Evolutionary conservation across 2,113 vertebrate genomes (phyloP).

Genomic region (Myiozetetes cayanensis): DNA sequence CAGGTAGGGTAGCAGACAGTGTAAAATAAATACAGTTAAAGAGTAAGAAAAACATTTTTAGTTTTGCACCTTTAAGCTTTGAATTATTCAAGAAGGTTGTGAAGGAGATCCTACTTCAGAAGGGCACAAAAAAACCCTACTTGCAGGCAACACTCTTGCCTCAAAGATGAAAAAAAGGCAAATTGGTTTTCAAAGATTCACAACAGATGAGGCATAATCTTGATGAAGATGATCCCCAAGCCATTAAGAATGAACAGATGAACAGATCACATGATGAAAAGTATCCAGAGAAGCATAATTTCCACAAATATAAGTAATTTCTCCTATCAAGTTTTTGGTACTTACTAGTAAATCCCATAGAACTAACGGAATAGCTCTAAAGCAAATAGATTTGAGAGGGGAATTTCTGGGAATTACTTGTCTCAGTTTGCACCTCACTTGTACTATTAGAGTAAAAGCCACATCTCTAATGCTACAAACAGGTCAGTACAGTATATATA

Average conservation of each 20-base stretch:
- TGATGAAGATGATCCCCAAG: not conserved
- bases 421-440: not conserved
- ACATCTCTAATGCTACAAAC: not conserved
- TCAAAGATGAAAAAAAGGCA: not conserved
- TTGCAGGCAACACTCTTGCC: not conserved
- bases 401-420: not conserved
- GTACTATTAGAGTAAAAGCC: not conserved
- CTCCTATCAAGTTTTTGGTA: not conserved
- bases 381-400: not conserved
- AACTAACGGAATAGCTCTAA: not conserved
- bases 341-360: not conserved
- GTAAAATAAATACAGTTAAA: constrained; percentile 54
- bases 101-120: constrained; percentile 8
- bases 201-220: not conserved
- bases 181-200: not conserved
- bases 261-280: not conserved
- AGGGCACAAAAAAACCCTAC: not conserved
- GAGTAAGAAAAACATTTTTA: constrained; percentile 40
- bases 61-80: constrained; percentile 30
- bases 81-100: not conserved
- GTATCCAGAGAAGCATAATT: not conserved
- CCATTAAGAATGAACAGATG: not conserved
- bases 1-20: constrained; percentile 17
- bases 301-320: not conserved
- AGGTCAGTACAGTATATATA: not conserved